Conservation (phyloP, 2,888 invertebrate genomes). For the Pseudanteris insignis region DNA sequence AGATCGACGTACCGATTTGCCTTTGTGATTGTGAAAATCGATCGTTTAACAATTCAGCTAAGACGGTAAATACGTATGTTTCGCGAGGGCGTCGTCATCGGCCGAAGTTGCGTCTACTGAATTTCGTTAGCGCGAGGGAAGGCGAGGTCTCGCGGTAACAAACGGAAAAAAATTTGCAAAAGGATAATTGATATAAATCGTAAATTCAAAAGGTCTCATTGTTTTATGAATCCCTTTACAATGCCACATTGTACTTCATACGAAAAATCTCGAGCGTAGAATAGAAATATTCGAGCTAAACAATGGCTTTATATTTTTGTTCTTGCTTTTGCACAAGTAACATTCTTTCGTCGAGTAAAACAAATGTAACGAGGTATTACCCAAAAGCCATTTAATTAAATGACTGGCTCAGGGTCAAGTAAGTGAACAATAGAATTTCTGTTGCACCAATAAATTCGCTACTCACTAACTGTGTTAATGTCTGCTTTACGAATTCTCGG, state of each 20-base stretch:
- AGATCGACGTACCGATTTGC: neutral
- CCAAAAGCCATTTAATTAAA: constrained; percentile 6
- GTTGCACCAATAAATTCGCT: no score
- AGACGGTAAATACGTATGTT: neutral
- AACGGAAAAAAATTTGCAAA: constrained; percentile 8
- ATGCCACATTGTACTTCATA: constrained; percentile 19
- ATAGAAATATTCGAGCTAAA: constrained; percentile 12
- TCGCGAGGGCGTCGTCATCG: neutral
- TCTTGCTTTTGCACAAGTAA: neutral
- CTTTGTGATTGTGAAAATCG: constrained; percentile 3
- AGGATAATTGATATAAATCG: constrained; percentile 22
- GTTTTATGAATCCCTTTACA: constrained; percentile 8
- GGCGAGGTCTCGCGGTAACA: neutral
- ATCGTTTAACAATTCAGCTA: constrained; percentile 6
- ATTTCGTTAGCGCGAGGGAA: neutral
- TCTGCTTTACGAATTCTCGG: no score
- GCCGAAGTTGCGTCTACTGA: constrained; percentile 2
- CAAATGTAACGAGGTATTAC: constrained; percentile 4
- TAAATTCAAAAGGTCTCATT: constrained; percentile 16
- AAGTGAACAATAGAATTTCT: no score
- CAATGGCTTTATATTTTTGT: constrained; percentile 9
- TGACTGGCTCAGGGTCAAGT: neutral
- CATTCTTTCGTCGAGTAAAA: constrained; percentile 3
- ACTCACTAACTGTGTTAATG: no score
- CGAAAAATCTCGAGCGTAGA: constrained; percentile 9